Percentiles rank a stretch among this genome's conserved stretches.
Evolutionary conservation across 2,113 vertebrate genomes (phyloP).

Genomic region (Calidris pugnax): DNA sequence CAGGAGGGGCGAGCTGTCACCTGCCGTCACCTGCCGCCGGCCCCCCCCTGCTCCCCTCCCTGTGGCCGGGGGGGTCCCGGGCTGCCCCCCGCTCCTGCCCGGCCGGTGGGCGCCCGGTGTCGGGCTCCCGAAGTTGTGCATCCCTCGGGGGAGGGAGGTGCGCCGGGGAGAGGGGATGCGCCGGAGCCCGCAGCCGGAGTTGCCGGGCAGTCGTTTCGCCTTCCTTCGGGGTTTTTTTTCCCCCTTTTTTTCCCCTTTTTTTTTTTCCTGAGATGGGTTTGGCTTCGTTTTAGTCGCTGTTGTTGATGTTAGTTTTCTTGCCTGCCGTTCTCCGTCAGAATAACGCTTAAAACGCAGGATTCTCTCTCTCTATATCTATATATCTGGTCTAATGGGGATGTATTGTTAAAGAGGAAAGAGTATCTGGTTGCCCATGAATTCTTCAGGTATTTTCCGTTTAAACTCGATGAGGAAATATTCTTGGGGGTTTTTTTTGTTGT

Average conservation of each 20-base stretch:
- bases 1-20: slow-evolving; percentile 6
- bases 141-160: slow-evolving; percentile 33
- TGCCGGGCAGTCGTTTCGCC: neutral
- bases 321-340: neutral
- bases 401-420: neutral
- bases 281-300: neutral
- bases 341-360: neutral
- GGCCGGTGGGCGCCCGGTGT: slow-evolving; percentile 51
- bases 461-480: neutral
- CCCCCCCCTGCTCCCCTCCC: neutral
- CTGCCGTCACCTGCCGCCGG: neutral
- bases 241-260: neutral
- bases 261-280: neutral
- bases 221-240: neutral
- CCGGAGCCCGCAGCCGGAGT: neutral
- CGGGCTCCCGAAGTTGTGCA: slow-evolving; percentile 57
- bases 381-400: neutral
- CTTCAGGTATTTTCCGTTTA: slow-evolving; percentile 9
- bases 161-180: neutral
- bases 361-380: too few relatives aligned
- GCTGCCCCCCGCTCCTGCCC: neutral
- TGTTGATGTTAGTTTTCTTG: slow-evolving; percentile 39
- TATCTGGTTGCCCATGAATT: neutral
- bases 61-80: neutral
- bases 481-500: neutral